These are phyloP conservation scores for Latheticus oryzae DNA, from an alignment of 2,888 invertebrate species.

Conservation along the genomic window DNA sequence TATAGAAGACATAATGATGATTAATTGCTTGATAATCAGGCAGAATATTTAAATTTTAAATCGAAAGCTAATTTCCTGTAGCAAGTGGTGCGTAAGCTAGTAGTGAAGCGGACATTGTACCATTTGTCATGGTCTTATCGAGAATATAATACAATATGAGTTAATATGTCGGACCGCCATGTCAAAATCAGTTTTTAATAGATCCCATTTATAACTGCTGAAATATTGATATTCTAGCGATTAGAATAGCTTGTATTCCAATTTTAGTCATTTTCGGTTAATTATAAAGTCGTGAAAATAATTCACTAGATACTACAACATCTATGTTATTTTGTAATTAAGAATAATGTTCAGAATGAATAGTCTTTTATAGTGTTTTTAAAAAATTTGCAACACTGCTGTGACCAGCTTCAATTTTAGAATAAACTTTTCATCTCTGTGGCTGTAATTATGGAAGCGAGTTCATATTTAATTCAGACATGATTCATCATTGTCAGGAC, in stretches of 20 bases:
- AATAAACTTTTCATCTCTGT: background rate
- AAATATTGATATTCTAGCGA: constrained; percentile 42
- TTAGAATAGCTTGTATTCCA: too few species aligned
- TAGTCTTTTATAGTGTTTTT: too few species aligned
- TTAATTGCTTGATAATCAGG: constrained; percentile 25
- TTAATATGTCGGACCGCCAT: constrained; percentile 44
- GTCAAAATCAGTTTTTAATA: constrained; percentile 49
- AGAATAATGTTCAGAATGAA: too few species aligned
- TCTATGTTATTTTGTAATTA: too few species aligned
- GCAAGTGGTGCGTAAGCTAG: constrained; percentile 18
- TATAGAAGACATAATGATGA: constrained; percentile 33
- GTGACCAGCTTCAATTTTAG: too few species aligned
- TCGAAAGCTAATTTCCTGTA: constrained; percentile 9
- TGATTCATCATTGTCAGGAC: constrained; percentile 12
- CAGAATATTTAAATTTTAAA: constrained; percentile 29
- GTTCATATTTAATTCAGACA: constrained; percentile 3
- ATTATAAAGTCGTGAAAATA: too few species aligned
- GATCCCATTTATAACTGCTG: constrained; percentile 47
- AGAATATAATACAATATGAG: constrained; percentile 44
- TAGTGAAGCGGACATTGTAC: constrained; percentile 22
- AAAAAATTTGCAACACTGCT: background rate
- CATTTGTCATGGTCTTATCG: constrained; percentile 50
- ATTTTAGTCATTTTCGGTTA: too few species aligned
- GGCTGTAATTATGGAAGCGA: background rate
- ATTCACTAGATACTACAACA: too few species aligned